Conservation (phyloP, 2,888 invertebrate species). For the Caenorhabditis virilis region DNA sequence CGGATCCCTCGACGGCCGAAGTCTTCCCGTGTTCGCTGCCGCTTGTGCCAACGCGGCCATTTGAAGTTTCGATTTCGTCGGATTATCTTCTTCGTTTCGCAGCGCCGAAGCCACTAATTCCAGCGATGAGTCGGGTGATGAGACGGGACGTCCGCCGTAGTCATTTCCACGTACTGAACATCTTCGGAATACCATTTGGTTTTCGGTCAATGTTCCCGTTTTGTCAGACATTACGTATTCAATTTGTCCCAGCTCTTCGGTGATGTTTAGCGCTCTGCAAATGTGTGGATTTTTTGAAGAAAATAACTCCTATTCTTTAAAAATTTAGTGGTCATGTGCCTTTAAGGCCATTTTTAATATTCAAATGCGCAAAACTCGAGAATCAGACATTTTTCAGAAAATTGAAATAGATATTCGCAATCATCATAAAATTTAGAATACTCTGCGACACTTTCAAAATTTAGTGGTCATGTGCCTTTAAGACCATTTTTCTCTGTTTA, state of each 20-base stretch:
- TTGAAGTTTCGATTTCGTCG: conserved; percentile 18
- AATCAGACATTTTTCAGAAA: no score
- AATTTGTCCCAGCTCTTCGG: conserved; percentile 92
- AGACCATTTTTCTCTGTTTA: no score
- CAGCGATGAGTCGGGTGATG: conserved; percentile 12
- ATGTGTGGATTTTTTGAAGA: not conserved
- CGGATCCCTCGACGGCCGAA: conserved; percentile 27
- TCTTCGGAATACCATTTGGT: conserved; percentile 89
- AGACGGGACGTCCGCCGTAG: conserved; percentile 72
- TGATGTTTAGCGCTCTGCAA: conserved; percentile 77
- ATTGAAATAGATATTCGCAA: no score
- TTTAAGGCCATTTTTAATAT: no score
- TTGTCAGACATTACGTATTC: conserved; percentile 97
- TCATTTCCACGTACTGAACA: conserved; percentile 88
- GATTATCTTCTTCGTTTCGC: conserved; percentile 19
- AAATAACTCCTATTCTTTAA: no score
- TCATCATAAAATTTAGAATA: no score
- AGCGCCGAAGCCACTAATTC: conserved; percentile 20
- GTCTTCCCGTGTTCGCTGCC: conserved; percentile 28
- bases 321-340: not conserved
- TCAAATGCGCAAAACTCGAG: no score
- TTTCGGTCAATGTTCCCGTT: conserved; percentile 95
- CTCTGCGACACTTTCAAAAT: no score
- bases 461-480: no score
- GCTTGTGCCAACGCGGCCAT: conserved; percentile 35